These are phyloP conservation scores for Rhogogaster chlorosoma DNA, from an alignment of 2,888 invertebrate genomes.

Conservation along the genomic window DNA sequence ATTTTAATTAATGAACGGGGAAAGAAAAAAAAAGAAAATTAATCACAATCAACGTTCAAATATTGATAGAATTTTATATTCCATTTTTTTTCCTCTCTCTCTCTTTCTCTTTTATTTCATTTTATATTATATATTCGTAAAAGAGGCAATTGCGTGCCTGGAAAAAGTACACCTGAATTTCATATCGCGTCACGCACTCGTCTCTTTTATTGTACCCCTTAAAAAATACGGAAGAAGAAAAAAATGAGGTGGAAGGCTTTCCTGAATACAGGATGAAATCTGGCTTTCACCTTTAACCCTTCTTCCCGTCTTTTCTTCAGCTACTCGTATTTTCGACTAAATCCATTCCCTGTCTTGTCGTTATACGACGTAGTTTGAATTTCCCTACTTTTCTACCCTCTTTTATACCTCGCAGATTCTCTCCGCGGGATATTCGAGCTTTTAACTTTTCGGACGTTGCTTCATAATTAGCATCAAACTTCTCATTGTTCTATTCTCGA, in stretches of 20 bases:
- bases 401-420: background rate
- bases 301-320: background rate
- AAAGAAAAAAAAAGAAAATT: too few relatives aligned
- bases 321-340: background rate
- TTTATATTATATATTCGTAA: background rate
- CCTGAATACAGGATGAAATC: conserved; percentile 39
- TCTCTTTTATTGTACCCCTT: conserved; percentile 22
- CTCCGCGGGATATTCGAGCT: background rate
- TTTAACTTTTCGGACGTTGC: background rate
- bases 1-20: background rate
- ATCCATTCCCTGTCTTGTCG: background rate
- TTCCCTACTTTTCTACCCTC: background rate
- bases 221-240: conserved; percentile 8
- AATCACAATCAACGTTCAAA: background rate
- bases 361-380: conserved; percentile 33
- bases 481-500: conserved; percentile 4
- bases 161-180: background rate
- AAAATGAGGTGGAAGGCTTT: conserved; percentile 9
- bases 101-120: background rate
- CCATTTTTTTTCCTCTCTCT: background rate
- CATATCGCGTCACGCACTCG: background rate
- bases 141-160: background rate
- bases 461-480: background rate
- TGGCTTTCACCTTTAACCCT: conserved; percentile 21
- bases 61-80: background rate